Base-by-base conservation (phyloP, 2,888 invertebrate genomes). In the Andrena bucephala region DNA sequence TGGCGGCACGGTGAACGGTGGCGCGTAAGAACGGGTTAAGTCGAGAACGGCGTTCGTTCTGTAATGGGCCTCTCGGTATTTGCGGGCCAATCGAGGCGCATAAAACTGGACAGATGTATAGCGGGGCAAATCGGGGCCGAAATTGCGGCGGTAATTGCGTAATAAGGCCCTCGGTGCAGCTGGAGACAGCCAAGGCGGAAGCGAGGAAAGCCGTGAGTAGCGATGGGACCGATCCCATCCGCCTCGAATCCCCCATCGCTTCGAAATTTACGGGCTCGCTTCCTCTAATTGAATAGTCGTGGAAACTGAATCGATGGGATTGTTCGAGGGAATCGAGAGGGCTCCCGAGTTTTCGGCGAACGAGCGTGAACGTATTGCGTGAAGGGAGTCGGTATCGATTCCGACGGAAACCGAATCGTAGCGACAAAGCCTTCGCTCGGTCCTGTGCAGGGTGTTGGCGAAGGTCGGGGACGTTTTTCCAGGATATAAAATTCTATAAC, bases 141-240 rank as follows among this genome's bases (percentile, higher is more conserved):
- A 93, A 93, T 93, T 90, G 89, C 92, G 87, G 84, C 81, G 79
- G 90, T 93, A 93, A 93, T 92, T 92, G 89, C 90, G 89, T 92
- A 93, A 93, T 93, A 91, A 92, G 92, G 85, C 89, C 88, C 80
- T 90, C 65, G 62, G 8, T 27, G 42, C n/a, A 50, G 66, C 27
- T 50, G 31, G 33, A 16, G 62, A 10, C 29, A 16, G n/a, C 4
- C 0, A 16, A 7, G 16, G 36, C 24, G 6, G 1, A 57, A 57
- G 33, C 50, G 29, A 5, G 42, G 27, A 42, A 20, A 2, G 69
- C 2, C 0, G 31, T 0, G 33, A 20, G 24, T 1, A 63, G 54
- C 68, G 74, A 74, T n/a, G 74, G 27, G 48, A 52, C 27, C 57
- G 63, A 69, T 68, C 36, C 29, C 7, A 36, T 31, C 42, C 57